Conservation (phyloP, 2,888 invertebrate species). For the Nomada flava region DNA sequence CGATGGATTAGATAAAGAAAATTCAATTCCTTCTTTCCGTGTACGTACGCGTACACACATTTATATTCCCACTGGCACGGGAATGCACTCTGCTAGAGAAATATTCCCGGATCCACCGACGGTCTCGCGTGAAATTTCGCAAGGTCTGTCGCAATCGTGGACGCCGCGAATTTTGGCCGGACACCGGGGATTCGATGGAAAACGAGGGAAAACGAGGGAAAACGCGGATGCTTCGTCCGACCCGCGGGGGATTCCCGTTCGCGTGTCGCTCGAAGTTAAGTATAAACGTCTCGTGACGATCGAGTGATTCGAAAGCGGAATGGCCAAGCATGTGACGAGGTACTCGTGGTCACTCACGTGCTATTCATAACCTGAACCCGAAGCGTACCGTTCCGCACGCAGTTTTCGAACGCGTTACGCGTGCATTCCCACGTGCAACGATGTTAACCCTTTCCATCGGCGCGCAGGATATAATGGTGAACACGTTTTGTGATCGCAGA, state of each 20-base stretch:
- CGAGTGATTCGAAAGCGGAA: conserved; percentile 59
- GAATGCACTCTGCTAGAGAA: no score
- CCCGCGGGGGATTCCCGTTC: conserved; percentile 36
- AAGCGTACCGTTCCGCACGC: conserved; percentile 46
- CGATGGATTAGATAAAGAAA: no score
- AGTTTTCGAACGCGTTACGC: conserved; percentile 22
- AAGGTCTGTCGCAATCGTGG: background rate
- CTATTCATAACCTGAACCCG: conserved; percentile 78
- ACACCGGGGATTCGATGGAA: background rate
- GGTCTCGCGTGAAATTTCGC: background rate
- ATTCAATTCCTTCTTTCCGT: no score
- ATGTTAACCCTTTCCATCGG: background rate
- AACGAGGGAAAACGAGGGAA: background rate
- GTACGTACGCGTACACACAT: no score
- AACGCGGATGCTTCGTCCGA: conserved; percentile 20
- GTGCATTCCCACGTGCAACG: conserved; percentile 41
- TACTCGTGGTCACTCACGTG: conserved; percentile 82
- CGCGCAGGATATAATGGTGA: background rate
- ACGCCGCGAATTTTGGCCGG: conserved; percentile 6
- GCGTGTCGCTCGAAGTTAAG: conserved; percentile 61
- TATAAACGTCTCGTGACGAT: conserved; percentile 76
- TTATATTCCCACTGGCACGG: no score
- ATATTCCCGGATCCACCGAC: no score
- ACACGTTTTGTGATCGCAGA: no score
- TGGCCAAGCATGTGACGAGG: conserved; percentile 73